Percentiles rank a stretch among this genome's conserved stretches.
These are phyloP conservation scores for Mythimna impura DNA, from an alignment of 2,888 invertebrate species.

Conservation along the genomic window DNA sequence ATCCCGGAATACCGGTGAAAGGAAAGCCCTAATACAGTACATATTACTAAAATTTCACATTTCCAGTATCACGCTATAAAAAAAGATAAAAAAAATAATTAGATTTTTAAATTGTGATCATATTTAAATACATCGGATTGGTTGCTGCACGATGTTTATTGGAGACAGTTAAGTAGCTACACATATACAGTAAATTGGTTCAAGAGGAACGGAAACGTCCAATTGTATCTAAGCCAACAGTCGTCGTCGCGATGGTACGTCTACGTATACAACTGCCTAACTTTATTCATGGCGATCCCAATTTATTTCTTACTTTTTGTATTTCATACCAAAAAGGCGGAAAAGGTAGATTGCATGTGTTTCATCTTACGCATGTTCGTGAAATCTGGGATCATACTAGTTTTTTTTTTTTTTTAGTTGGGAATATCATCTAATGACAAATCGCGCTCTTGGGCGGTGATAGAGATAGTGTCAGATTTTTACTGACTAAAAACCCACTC, in stretches of 20 bases:
- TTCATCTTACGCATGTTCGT: not conserved
- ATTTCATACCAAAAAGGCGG: not conserved
- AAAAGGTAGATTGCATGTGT: not conserved
- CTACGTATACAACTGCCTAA: conserved; percentile 35
- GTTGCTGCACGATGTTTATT: conserved; percentile 55
- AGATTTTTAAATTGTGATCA: conserved; percentile 27
- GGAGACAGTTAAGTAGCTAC: conserved; percentile 61
- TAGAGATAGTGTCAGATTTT: too few relatives aligned
- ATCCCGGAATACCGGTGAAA: too few relatives aligned
- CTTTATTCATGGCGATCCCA: conserved; percentile 43
- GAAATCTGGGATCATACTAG: not conserved
- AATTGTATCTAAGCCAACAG: conserved; percentile 80
- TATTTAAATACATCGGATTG: conserved; percentile 47
- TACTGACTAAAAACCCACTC: too few relatives aligned
- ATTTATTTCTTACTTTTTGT: conserved; percentile 17
- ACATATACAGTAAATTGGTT: conserved; percentile 76
- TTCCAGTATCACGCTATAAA: not conserved
- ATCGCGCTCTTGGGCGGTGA: too few relatives aligned
- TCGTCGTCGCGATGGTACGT: conserved; percentile 61
- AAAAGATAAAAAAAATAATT: conserved; percentile 17
- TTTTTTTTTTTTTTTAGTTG: too few relatives aligned
- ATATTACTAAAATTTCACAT: not conserved
- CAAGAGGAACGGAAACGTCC: conserved; percentile 83
- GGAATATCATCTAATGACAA: too few relatives aligned
- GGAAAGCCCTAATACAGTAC: too few relatives aligned